Evolutionary conservation across 2,113 vertebrate genomes (phyloP), one percentile per base, ranked within the genome.

Genomic region (Jacana jacana): DNA sequence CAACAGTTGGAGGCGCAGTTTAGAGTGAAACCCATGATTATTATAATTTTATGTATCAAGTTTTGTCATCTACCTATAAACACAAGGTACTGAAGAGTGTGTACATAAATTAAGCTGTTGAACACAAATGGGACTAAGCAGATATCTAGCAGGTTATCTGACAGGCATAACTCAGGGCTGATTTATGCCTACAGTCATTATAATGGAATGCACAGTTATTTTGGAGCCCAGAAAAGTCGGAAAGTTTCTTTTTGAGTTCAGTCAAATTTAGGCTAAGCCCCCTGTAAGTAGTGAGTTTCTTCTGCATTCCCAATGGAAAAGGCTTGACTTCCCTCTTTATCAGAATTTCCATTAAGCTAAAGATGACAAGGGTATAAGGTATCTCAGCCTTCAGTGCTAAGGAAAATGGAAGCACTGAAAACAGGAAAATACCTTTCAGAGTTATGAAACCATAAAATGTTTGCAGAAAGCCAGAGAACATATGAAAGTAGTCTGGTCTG

Each of bases 181-280:
- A 89, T 97, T 94, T 92, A 84, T 79, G 86, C 58, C 70, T 78
- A 52, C 61, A 69, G 88, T 89, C 86, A 91, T 92, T 91, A 52
- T 24, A 84, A 81, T 81, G 93, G 92, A 96, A 96, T 92, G 93
- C 79, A 46, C 69, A 84, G 77, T 96, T 84, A 61, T 81, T 81
- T 90, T 64, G 61, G 70, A 86, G 65, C 83, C 80, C 86, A 91
- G 76, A 37, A 65, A 84, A 86, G 44, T 46, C 2, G 1, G 40
- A 66, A 57, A 17, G 18, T 81, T 91, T 91, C 44, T 88, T 95
- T 91, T 31, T 65, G 14, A 79, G 60, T 93, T 93, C 80, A 88
- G 69, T 78, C 52, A 86, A 86, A 84, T 65, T 78, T 65, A 79
- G 73, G 57, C 58, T 91, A 84, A 94, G 52, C n/a, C 51, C 33